Base-by-base conservation (phyloP, 2,888 invertebrate species). In the Agrotis segetum region DNA sequence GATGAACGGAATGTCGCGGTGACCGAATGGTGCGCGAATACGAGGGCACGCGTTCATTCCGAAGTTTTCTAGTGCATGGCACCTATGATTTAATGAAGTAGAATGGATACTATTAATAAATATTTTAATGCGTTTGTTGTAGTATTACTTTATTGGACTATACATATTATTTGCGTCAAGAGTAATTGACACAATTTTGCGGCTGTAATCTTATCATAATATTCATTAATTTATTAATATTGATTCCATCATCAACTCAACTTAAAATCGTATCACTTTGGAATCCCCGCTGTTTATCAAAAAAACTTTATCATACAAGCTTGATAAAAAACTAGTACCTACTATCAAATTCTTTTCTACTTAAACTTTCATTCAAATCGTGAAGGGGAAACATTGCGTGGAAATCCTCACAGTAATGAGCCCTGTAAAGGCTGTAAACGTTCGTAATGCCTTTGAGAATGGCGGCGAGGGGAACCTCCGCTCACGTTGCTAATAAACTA, bases 21-120 rank as follows among this genome's bases (percentile, higher is more conserved):
- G 88, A 91, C 89, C 88, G 91, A 89, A 88, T 84, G 89, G 81
- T 81, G 76, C 79, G 81, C 86, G 53, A 85, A 83, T 84, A 84
- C 78, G 82, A 81, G 83, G 78, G 84, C 85, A 85, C 69, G 81
- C 77, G 85, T 81, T 83, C 81, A 71, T 74, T 82, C 72, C 56
- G 65, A 74, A 69, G 68, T 82, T 71, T 74, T 66, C 66, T 67
- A 79, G 66, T 49, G 49, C 74, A 59, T 34, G 61, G 5, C 47
- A 73, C 70, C 55, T 61, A 74, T 52, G 67, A 70, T 80, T 81
- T 49, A 77, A 82, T 77, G 73, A 74, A 75, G 68, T 63, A 63
- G 60, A 68, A 68, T 78, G 61, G 34, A 21, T 40, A 24, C 24
- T 56, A 44, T 50, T 49, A n/a, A 73, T 73, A n/a, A 21, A n/a